phyloP scores from a whole-genome alignment of 2,888 invertebrate species.

The Drosophila antonietae region DNA sequence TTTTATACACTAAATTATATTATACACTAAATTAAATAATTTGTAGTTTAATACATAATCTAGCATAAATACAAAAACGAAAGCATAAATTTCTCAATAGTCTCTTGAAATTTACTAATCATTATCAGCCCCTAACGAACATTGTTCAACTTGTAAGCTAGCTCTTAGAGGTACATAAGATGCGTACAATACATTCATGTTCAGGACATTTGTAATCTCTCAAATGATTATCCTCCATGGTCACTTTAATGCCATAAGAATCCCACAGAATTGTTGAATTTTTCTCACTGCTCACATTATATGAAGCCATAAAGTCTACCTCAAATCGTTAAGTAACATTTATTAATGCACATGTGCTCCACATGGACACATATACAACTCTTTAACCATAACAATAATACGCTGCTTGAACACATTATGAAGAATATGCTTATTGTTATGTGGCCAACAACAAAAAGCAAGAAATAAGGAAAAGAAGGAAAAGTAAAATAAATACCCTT shows the following conservation, averaged over 20 bases:
- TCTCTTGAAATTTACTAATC: background rate
- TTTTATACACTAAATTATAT: no score
- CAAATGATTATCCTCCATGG: constrained; percentile 1
- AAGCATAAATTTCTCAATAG: background rate
- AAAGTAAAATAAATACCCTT: constrained; percentile 30
- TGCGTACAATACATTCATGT: no score
- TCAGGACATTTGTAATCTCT: background rate
- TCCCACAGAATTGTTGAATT: background rate
- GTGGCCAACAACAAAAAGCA: background rate
- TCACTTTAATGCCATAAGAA: constrained; percentile 9
- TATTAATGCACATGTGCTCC: constrained; percentile 3
- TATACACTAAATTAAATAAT: no score
- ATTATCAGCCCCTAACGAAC: background rate
- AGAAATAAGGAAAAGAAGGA: background rate
- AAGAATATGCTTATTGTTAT: constrained; percentile 24
- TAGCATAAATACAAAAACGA: no score
- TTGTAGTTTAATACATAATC: no score
- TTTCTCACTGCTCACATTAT: background rate
- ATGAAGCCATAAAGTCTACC: background rate
- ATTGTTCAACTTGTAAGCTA: background rate
- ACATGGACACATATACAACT: constrained; percentile 9
- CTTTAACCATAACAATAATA: constrained; percentile 10
- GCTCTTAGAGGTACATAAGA: background rate
- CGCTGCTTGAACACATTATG: constrained; percentile 15
- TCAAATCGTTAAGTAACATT: background rate